These are phyloP conservation scores for Cylindroiulus punctatus DNA, from an alignment of 2,888 invertebrate genomes.

Conservation along the genomic window DNA sequence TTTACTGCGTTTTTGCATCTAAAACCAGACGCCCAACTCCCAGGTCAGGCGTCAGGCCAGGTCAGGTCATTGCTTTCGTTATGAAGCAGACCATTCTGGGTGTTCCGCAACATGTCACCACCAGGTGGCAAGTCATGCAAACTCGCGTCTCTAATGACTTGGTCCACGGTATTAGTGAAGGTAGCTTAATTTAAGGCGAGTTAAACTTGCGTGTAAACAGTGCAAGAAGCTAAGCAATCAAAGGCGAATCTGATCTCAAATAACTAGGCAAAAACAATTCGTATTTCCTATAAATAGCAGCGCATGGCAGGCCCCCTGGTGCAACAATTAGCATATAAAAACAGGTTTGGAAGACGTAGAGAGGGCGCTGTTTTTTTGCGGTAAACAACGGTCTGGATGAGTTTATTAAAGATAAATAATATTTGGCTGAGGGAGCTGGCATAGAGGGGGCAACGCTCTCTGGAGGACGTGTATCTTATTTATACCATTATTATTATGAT, in stretches of 20 bases:
- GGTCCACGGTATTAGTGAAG: too few species aligned
- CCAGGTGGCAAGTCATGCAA: too few species aligned
- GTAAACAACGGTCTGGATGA: constrained; percentile 11
- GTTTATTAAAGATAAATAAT: constrained; percentile 16
- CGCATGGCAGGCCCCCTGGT: constrained; percentile 1
- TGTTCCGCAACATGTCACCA: too few species aligned
- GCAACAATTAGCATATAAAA: constrained; percentile 5
- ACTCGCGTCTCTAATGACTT: too few species aligned
- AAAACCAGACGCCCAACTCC: too few species aligned
- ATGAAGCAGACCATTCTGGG: too few species aligned
- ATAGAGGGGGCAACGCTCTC: neutral
- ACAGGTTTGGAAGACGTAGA: neutral
- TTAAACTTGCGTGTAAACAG: too few species aligned
- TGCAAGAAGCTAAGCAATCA: neutral
- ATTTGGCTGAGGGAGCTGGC: neutral
- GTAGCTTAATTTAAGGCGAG: too few species aligned
- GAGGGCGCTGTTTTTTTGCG: neutral
- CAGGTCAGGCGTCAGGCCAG: too few species aligned
- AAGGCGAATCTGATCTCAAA: neutral
- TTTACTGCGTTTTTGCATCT: too few species aligned
- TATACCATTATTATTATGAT: constrained; percentile 1
- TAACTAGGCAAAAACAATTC: neutral
- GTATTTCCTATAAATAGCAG: neutral
- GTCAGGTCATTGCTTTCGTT: too few species aligned
- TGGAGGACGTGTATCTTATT: neutral